Conservation (phyloP, 2,113 vertebrate genomes). For the Syngnathoides biaculeatus region DNA sequence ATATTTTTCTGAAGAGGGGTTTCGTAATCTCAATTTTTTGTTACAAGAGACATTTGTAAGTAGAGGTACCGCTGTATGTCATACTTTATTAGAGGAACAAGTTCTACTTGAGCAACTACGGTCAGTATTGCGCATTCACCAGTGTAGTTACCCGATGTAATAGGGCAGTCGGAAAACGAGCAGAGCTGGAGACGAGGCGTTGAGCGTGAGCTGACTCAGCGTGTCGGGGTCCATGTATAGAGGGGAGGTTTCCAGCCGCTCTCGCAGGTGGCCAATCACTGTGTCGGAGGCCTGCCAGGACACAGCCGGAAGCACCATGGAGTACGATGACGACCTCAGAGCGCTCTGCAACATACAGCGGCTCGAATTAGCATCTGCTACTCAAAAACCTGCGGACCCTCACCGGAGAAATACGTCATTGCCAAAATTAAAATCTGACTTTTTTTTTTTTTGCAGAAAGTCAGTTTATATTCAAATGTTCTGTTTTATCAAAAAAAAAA, state of each 20-base stretch:
- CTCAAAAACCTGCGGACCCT: background rate
- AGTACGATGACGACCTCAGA: constrained; percentile 74
- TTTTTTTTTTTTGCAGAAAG: too few species aligned
- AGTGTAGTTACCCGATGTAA: constrained; percentile 62
- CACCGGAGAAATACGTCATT: too few species aligned
- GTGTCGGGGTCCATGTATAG: constrained; percentile 85
- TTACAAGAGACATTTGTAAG: too few species aligned
- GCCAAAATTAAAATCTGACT: too few species aligned
- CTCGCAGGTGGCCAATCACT: constrained; percentile 80
- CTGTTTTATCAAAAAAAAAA: too few species aligned
- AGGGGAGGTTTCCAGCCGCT: constrained; percentile 78
- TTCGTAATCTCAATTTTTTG: too few species aligned
- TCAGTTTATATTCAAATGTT: too few species aligned
- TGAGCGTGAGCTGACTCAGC: constrained; percentile 81
- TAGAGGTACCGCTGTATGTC: too few species aligned
- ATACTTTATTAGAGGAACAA: too few species aligned
- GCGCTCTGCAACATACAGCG: constrained; percentile 59
- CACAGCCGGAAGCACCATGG: constrained; percentile 79
- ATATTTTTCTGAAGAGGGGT: too few species aligned
- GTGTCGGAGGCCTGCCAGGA: constrained; percentile 79
- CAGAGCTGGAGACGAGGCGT: constrained; percentile 78
- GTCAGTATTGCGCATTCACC: too few species aligned
- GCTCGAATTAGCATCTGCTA: background rate
- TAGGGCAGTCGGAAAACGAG: constrained; percentile 84
- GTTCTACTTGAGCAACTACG: too few species aligned